phyloP scores from a whole-genome alignment of 1,140 invertebrate species.

The Meloidogyne exigua region DNA sequence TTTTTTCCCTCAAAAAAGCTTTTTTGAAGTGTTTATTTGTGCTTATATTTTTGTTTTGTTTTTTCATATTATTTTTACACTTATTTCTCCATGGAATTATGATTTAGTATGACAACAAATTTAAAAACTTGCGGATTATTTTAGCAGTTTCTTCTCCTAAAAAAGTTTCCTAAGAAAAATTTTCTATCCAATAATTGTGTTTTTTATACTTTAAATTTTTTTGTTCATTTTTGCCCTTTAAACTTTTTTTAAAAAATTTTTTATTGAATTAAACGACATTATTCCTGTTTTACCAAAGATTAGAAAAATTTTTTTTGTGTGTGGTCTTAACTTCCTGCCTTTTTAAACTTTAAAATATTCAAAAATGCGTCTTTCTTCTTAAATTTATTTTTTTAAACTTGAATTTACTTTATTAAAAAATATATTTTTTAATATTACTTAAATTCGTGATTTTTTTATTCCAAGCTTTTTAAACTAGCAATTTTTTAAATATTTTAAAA shows the following conservation, averaged over 20 bases:
- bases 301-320: neutral
- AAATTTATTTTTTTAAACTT: neutral
- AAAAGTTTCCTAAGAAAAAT: neutral
- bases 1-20: neutral
- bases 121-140: neutral
- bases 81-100: neutral
- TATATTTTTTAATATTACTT: no score
- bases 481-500: no score
- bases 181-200: neutral
- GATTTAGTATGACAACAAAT: neutral
- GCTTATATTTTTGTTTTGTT: neutral
- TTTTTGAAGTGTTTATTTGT: neutral
- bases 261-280: neutral
- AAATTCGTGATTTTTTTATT: no score
- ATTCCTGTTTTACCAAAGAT: neutral
- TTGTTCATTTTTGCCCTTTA: neutral
- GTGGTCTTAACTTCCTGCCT: neutral
- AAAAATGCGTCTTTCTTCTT: neutral
- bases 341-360: neutral
- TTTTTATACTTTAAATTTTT: neutral
- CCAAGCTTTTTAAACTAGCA: no score
- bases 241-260: no score
- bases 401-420: neutral
- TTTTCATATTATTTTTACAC: neutral
- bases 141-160: neutral